phyloP scores from a whole-genome alignment of 1,140 invertebrate species.

The Saxidomus purpurata region DNA sequence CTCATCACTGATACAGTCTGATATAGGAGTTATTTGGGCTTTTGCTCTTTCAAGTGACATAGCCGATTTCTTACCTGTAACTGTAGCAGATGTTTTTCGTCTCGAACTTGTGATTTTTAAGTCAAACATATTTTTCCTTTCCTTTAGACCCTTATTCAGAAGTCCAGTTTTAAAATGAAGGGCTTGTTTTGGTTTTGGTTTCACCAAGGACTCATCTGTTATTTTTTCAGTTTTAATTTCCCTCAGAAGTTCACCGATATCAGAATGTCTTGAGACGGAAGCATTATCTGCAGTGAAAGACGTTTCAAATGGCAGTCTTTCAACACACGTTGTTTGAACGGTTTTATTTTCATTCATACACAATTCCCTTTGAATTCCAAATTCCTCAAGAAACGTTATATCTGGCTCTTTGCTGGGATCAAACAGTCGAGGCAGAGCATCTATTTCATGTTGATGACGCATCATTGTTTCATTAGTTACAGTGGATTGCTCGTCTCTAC shows the following conservation, averaged over 20 bases:
- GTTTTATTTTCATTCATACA: too few species aligned
- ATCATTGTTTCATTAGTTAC: too few species aligned
- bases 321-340: too few species aligned
- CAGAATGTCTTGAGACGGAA: too few species aligned
- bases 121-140: conserved; percentile 4
- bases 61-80: not conserved
- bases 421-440: conserved; percentile 16
- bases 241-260: too few species aligned
- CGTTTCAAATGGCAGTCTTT: too few species aligned
- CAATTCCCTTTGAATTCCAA: not conserved
- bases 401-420: not conserved
- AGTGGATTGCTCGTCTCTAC: too few species aligned
- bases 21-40: not conserved
- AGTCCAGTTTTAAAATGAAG: not conserved
- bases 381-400: not conserved
- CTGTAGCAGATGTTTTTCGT: not conserved
- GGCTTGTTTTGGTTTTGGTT: not conserved
- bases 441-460: not conserved
- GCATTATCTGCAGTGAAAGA: too few species aligned
- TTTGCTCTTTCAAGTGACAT: not conserved
- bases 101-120: not conserved
- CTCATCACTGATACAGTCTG: too few species aligned
- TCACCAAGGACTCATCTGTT: not conserved
- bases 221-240: not conserved
- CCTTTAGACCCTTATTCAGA: conserved; percentile 9